These are phyloP conservation scores for Stenoptilia bipunctidactyla DNA, from an alignment of 2,888 invertebrate genomes.

Conservation along the genomic window DNA sequence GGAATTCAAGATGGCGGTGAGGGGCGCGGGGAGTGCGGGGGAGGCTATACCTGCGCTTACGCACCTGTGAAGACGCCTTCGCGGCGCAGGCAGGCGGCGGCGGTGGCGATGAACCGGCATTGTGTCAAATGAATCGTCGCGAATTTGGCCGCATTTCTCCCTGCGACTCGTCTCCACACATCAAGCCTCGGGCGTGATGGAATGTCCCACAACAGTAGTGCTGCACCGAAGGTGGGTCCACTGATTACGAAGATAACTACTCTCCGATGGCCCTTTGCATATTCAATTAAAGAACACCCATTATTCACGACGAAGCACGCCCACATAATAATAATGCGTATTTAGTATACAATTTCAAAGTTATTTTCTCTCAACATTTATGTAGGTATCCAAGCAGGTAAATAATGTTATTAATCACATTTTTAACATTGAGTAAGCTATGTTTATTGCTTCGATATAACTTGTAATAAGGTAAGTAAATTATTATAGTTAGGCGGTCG, in stretches of 20 bases:
- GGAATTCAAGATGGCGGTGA: conserved; percentile 65
- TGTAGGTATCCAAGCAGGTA: too few relatives aligned
- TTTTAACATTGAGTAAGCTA: too few relatives aligned
- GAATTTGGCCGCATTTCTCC: conserved; percentile 59
- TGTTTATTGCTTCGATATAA: too few relatives aligned
- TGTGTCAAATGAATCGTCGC: conserved; percentile 61
- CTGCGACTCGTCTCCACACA: conserved; percentile 31
- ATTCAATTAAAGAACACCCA: conserved; percentile 11
- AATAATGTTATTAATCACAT: too few relatives aligned
- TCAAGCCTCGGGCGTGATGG: conserved; percentile 39
- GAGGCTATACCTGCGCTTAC: conserved; percentile 49
- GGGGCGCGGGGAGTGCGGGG: conserved; percentile 17
- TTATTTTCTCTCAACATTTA: too few relatives aligned
- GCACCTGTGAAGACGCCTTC: conserved; percentile 54
- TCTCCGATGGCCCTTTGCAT: conserved; percentile 21
- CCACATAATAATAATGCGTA: too few relatives aligned
- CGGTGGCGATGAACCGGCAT: conserved; percentile 61
- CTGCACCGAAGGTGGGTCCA: conserved; percentile 55
- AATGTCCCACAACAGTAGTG: conserved; percentile 48
- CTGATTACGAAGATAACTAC: conserved; percentile 34
- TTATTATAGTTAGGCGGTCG: too few relatives aligned
- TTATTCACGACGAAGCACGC: neutral
- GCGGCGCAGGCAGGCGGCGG: conserved; percentile 17
- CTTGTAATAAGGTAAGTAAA: too few relatives aligned
- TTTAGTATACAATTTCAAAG: too few relatives aligned